These are phyloP conservation scores for Paradoxurus hermaphroditus DNA, from an alignment of 2,113 vertebrate genomes.

Conservation along the genomic window DNA sequence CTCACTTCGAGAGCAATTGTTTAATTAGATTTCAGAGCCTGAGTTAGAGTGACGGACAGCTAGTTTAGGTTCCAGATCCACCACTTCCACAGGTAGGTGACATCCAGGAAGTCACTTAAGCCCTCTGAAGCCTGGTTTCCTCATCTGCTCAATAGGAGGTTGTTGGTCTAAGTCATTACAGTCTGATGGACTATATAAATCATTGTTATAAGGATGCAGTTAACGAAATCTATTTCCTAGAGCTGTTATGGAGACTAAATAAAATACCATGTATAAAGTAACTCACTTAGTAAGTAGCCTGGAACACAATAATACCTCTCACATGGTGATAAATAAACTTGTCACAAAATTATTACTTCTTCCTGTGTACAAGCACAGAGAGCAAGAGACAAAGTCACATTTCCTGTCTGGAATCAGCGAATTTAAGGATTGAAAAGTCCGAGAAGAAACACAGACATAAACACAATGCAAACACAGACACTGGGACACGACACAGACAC, in stretches of 20 bases:
- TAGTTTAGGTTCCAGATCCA: background rate
- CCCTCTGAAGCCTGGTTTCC: background rate
- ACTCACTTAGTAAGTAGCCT: constrained; percentile 16
- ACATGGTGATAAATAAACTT: constrained; percentile 34
- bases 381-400: background rate
- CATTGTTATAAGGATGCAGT: constrained; percentile 30
- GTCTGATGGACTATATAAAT: background rate
- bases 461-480: background rate
- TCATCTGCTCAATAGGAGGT: background rate
- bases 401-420: background rate
- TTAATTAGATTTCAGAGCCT: background rate
- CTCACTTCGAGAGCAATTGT: background rate
- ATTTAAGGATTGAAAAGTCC: background rate
- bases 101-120: background rate
- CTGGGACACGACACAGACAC: accelerated
- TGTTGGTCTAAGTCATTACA: background rate
- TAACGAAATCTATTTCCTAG: constrained; percentile 27
- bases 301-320: constrained; percentile 36
- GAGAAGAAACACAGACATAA: background rate
- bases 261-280: constrained; percentile 26
- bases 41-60: background rate
- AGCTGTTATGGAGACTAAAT: constrained; percentile 41
- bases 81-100: background rate
- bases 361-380: background rate
- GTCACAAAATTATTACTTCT: constrained; percentile 41